phyloP scores from a whole-genome alignment of 2,888 invertebrate genomes.

The Allygus modestus region DNA sequence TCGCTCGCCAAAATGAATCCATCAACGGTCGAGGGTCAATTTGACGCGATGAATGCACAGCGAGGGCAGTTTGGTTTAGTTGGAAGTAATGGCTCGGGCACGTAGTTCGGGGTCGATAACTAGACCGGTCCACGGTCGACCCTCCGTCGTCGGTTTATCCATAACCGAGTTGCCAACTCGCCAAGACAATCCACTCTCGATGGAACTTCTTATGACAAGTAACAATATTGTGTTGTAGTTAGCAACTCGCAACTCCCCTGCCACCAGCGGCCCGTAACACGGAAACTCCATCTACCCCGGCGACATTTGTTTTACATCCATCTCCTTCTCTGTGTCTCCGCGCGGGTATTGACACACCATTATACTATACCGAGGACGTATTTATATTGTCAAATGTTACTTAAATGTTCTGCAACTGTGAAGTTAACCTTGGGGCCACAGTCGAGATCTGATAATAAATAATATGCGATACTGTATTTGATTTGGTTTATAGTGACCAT shows the following conservation, averaged over 20 bases:
- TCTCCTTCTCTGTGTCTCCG: no score
- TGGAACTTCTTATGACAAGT: constrained; percentile 38
- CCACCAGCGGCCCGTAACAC: neutral
- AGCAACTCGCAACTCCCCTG: constrained; percentile 17
- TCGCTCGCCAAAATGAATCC: neutral
- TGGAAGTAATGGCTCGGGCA: neutral
- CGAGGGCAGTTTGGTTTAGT: neutral
- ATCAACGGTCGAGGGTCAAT: neutral
- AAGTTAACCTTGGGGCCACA: no score
- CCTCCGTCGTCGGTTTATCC: constrained; percentile 25
- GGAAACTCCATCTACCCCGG: constrained; percentile 26
- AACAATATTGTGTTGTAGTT: constrained; percentile 43
- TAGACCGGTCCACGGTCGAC: neutral
- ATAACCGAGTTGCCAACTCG: constrained; percentile 29
- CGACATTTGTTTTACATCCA: constrained; percentile 6
- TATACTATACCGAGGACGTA: neutral
- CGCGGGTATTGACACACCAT: constrained; percentile 7
- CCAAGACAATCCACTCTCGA: constrained; percentile 15
- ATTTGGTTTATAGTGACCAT: no score
- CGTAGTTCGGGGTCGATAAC: constrained; percentile 16
- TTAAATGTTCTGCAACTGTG: no score
- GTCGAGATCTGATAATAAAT: no score
- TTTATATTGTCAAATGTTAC: no score
- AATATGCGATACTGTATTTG: no score
- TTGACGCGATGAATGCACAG: constrained; percentile 38